Evolutionary conservation across 92 coral and sea anemone species (phyloP).

Genomic region (Zoanthus sansibaricus): DNA sequence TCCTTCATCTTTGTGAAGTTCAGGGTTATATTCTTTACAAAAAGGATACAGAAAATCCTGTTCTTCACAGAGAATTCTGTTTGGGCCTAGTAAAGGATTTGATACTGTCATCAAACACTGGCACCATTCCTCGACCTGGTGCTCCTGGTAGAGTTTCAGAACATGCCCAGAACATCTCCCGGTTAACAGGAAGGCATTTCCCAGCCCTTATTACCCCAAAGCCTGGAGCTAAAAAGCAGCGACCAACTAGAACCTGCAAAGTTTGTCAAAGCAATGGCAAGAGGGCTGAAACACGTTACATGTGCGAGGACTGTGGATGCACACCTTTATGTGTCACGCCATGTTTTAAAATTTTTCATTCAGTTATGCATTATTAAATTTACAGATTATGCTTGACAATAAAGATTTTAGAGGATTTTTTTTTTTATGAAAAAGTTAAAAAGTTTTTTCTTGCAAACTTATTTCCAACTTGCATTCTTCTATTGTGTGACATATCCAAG

Average conservation of each 20-base stretch:
- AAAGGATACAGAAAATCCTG: conserved; percentile 20
- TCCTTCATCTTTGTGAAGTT: conserved; percentile 54
- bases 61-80: conserved; percentile 16
- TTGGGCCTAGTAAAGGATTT: conserved; percentile 14
- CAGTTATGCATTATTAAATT: conserved; percentile 8
- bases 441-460: no score
- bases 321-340: conserved; percentile 13
- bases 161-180: conserved; percentile 26
- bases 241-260: conserved; percentile 41
- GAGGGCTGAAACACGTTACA: conserved; percentile 31
- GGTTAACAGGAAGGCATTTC: conserved; percentile 45
- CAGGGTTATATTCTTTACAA: conserved; percentile 32
- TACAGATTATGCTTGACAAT: neutral
- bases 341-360: conserved; percentile 12
- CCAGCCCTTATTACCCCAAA: conserved; percentile 27
- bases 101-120: conserved; percentile 5
- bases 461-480: no score
- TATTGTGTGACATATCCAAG: no score
- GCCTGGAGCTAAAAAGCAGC: conserved; percentile 36
- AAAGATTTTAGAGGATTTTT: neutral
- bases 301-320: conserved; percentile 35
- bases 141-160: neutral
- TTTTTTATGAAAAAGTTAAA: no score
- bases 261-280: conserved; percentile 23
- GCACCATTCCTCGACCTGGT: neutral